Evolutionary conservation across 2,888 invertebrate genomes (phyloP), one percentile per base, ranked within the genome.

Genomic region (Anoplius nigerrimus): DNA sequence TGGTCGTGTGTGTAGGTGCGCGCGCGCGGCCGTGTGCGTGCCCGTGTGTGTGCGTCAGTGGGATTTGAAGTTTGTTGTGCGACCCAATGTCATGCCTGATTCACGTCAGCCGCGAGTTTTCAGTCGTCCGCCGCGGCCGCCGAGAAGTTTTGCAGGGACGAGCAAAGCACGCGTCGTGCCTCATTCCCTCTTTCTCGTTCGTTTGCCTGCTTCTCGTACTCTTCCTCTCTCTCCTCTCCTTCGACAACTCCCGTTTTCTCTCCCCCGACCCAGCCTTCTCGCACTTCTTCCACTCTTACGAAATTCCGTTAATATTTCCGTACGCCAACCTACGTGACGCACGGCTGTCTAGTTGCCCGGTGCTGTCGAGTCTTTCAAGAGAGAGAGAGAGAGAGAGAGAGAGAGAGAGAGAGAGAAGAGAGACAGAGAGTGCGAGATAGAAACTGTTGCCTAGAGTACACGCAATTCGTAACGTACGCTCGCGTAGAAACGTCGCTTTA

Each of bases 41-140:
- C 43, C 57, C 63, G 42, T 42, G 62, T 64, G 66, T 20, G 53
- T 62, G 62, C 67, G 71, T 76, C 64, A 73, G 62, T 73, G 75
- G 48, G 76, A 75, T 83, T 78, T 78, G 69, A 78, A 82, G 84
- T 82, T 84, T 82, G 77, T 81, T 80, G 81, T 79, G 78, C 76
- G 78, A 75, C 61, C 79, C 81, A 84, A 84, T 84, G 86, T 82
- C 84, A 84, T 74, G 79, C 76, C 72, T 77, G 81, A 82, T 80
- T 85, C 80, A 76, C 75, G 78, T 82, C 80, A 69, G 59, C 67
- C 69, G 66, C 66, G 67, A 71, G 71, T 76, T 76, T 73, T 76
- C 66, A 66, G 59, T 48, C 16, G 16, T 48, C 48, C 16, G 48
- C 8, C 16, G 48, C 48, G 11, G 48, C 48, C 1, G 48, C 16